These are phyloP conservation scores for Erebia epiphron DNA, from an alignment of 2,888 invertebrate species.

Conservation along the genomic window DNA sequence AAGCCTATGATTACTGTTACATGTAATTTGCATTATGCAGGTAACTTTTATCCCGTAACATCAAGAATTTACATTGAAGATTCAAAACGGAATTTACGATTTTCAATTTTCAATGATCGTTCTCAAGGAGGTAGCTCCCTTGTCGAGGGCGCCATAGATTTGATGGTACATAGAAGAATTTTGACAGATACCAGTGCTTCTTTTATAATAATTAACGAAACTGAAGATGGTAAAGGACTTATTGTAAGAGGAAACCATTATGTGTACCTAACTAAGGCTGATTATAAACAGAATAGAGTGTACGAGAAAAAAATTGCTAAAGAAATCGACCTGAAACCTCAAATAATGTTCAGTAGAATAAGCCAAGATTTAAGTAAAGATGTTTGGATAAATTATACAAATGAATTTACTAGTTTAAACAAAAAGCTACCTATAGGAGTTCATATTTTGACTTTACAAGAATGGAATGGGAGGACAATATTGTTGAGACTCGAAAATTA, in stretches of 20 bases:
- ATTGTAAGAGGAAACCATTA: constrained; percentile 59
- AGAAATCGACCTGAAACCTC: constrained; percentile 55
- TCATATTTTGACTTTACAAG: constrained; percentile 89
- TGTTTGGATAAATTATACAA: constrained; percentile 66
- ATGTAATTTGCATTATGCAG: constrained; percentile 56
- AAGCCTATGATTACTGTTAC: neutral
- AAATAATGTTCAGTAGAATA: constrained; percentile 46
- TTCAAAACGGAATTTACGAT: constrained; percentile 59
- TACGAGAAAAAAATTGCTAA: constrained; percentile 69
- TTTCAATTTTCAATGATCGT: constrained; percentile 88
- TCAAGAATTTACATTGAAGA: constrained; percentile 89
- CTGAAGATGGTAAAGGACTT: constrained; percentile 46
- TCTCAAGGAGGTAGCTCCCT: constrained; percentile 92
- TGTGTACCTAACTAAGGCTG: constrained; percentile 57
- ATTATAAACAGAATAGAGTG: constrained; percentile 55
- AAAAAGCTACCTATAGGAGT: constrained; percentile 85
- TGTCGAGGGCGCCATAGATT: constrained; percentile 87
- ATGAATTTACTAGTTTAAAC: constrained; percentile 74
- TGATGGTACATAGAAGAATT: constrained; percentile 92
- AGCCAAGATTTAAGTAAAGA: constrained; percentile 37
- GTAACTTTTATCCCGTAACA: constrained; percentile 96
- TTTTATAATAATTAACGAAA: constrained; percentile 53
- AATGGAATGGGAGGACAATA: constrained; percentile 85
- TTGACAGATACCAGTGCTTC: constrained; percentile 88
- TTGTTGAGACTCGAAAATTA: constrained; percentile 91